Base-by-base conservation (phyloP, 2,797 vertebrate genomes). In the Miichthys miiuy region DNA sequence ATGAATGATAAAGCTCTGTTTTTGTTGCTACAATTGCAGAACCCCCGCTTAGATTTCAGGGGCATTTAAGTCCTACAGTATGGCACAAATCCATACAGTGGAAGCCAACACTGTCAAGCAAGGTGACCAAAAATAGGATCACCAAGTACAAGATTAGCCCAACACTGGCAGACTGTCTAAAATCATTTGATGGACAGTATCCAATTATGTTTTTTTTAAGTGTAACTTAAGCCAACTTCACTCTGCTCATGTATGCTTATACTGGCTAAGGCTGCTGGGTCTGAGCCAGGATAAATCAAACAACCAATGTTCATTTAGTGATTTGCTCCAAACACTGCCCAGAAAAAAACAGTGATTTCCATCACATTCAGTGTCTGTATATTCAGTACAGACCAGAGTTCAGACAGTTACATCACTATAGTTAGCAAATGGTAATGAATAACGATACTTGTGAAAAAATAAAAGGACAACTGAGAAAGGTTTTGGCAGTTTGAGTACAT, bases 271-370 rank as follows among this genome's bases (percentile, higher is more conserved):
- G 46, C 42, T 38, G 34, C 61, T 89, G 87, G 82, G 82, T 58
- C 23, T 6, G 25, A 69, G 79, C 89, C 89, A 90, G 52, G 30
- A 81, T 55, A 84, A 90, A 85, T 71, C 46, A 60, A 84, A 81
- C 51, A 79, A 77, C 46, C 2, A 0, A 54, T 65, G 68, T 76
- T 71, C 42, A 6, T 80, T 89, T 67, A 66, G 62, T 78, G 75
- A 81, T 82, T 83, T 68, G 25, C 66, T 62, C 30, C 74, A 61
- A 48, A 55, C 10, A 13, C 50, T 63, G 62, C 63, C 61, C 47
- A 21, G 9, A 79, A 44, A 2, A 73, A 41, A 1, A 27, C 46
- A 30, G 46, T 62, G 23, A 81, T 67, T 34, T 46, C 8, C 30
- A 68, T 60, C 17, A 34, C 18, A 18, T 27, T 61, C 11, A n/a